phyloP scores from a whole-genome alignment of 2,113 vertebrate species.

The Siphamia tubifer region DNA sequence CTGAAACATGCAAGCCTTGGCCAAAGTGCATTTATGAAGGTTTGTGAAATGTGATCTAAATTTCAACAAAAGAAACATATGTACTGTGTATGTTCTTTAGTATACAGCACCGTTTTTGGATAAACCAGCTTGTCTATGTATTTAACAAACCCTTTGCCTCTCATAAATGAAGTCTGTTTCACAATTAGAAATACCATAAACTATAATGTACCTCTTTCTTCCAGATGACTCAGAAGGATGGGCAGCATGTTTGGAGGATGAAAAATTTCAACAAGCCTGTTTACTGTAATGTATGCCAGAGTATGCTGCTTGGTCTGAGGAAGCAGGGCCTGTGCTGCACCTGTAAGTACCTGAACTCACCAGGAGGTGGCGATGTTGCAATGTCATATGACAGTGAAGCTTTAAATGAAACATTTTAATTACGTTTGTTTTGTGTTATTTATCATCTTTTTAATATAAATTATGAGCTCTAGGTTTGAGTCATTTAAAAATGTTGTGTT shows the following conservation, averaged over 20 bases:
- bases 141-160: background rate
- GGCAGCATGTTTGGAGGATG: slow-evolving; percentile 93
- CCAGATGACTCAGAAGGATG: slow-evolving; percentile 89
- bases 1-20: background rate
- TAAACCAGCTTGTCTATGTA: background rate
- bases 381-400: background rate
- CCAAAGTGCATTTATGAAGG: background rate
- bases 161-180: too few species aligned
- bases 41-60: background rate
- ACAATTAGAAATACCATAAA: background rate
- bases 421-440: too few species aligned
- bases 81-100: background rate
- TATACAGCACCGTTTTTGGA: too few species aligned
- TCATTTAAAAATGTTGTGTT: background rate
- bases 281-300: slow-evolving; percentile 91
- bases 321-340: slow-evolving; percentile 92
- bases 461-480: background rate
- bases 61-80: background rate
- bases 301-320: slow-evolving; percentile 87
- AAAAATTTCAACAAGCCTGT: slow-evolving; percentile 89
- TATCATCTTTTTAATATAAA: background rate
- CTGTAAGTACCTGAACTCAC: slow-evolving; percentile 77
- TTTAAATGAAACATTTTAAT: background rate
- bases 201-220: background rate
- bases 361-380: slow-evolving; percentile 34